Conservation (phyloP, 2,888 invertebrate genomes). For the Xiphydria camelus region DNA sequence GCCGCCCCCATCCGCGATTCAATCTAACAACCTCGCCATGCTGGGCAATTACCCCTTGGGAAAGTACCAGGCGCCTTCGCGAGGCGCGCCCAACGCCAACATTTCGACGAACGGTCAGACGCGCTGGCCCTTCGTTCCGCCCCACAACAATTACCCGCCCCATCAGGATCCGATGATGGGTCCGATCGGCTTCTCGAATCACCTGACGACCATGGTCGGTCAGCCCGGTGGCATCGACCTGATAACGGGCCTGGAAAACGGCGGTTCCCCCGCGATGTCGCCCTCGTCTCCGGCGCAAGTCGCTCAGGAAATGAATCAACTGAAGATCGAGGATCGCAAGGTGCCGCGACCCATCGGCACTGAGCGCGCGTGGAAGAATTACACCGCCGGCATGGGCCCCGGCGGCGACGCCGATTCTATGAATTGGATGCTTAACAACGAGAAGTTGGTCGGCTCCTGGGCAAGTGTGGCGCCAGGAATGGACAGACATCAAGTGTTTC, state of each 20-base stretch:
- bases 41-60: slow-evolving; percentile 48
- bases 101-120: slow-evolving; percentile 46
- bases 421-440: slow-evolving; percentile 58
- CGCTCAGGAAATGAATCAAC: slow-evolving; percentile 49
- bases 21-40: slow-evolving; percentile 48
- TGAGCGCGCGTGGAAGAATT: slow-evolving; percentile 74
- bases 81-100: slow-evolving; percentile 35
- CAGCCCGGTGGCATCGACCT: slow-evolving; percentile 46
- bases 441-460: slow-evolving; percentile 55
- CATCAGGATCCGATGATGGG: slow-evolving; percentile 51
- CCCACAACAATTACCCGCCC: slow-evolving; percentile 44
- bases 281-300: slow-evolving; percentile 59
- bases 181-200: slow-evolving; percentile 50
- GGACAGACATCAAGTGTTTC: slow-evolving; percentile 51
- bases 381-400: slow-evolving; percentile 43
- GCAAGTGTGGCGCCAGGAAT: slow-evolving; percentile 45
- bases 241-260: slow-evolving; percentile 56
- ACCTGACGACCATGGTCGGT: slow-evolving; percentile 40
- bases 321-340: slow-evolving; percentile 62
- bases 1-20: slow-evolving; percentile 42
- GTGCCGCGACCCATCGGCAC: slow-evolving; percentile 79
- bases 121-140: slow-evolving; percentile 51
- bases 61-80: slow-evolving; percentile 44
- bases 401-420: slow-evolving; percentile 53
- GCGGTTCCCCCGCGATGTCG: slow-evolving; percentile 57